Conservation (phyloP, 2,888 invertebrate genomes). For the Oxycera nigricornis region DNA sequence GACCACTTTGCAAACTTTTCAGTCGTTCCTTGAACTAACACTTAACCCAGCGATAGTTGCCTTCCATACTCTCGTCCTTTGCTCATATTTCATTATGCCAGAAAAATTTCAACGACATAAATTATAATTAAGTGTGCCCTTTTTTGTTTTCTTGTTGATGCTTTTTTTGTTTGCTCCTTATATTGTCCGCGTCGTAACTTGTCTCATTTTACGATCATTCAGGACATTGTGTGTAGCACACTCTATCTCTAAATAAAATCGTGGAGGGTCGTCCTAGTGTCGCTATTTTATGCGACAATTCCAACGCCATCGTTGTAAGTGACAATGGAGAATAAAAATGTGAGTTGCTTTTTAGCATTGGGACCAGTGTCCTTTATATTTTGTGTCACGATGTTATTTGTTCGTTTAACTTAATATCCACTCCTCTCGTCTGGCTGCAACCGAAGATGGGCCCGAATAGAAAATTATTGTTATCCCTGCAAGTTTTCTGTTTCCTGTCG, state of each 20-base stretch:
- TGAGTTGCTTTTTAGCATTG: too few species aligned
- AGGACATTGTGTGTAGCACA: constrained; percentile 2
- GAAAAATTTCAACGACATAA: constrained; percentile 36
- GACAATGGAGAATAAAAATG: too few species aligned
- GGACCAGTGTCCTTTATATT: too few species aligned
- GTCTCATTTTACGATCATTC: constrained; percentile 36
- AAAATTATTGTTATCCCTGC: constrained; percentile 40
- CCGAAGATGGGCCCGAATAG: background rate
- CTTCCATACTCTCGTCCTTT: background rate
- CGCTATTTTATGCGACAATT: background rate
- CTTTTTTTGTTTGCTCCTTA: constrained; percentile 28
- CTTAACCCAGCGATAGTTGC: background rate
- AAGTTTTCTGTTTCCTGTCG: constrained; percentile 42
- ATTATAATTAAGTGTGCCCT: constrained; percentile 40
- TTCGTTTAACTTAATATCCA: too few species aligned
- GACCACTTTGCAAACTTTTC: constrained; percentile 36
- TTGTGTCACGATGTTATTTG: too few species aligned
- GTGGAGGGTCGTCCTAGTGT: constrained; percentile 7
- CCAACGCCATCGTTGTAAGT: too few species aligned
- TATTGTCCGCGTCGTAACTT: constrained; percentile 34
- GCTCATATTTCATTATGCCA: constrained; percentile 41
- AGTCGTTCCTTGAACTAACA: background rate
- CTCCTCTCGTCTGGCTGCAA: too few species aligned
- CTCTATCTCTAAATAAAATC: constrained; percentile 18
- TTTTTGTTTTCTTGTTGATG: constrained; percentile 29